These are phyloP conservation scores for Platyrinchus mystaceus DNA, from an alignment of 2,797 vertebrate species.

Conservation along the genomic window DNA sequence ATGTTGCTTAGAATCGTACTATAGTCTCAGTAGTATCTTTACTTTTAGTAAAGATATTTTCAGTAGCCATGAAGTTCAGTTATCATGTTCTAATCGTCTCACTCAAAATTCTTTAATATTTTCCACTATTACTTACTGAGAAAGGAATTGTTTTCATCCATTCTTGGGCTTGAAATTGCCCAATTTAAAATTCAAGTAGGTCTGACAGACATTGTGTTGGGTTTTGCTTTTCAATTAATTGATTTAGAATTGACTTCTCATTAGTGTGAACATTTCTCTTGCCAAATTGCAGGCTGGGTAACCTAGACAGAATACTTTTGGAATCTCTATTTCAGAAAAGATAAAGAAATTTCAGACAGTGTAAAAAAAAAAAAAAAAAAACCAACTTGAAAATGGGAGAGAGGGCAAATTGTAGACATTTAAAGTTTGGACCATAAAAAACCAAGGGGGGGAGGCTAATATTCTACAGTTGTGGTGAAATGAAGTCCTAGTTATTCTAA, in stretches of 20 bases:
- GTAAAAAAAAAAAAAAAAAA: background rate
- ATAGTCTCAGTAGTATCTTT: background rate
- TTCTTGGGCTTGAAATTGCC: background rate
- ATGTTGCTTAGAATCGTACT: background rate
- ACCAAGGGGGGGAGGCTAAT: background rate
- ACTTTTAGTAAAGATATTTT: background rate
- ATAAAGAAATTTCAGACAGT: background rate
- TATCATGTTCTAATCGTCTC: background rate
- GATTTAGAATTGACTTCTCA: background rate
- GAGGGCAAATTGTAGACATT: background rate
- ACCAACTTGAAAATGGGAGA: background rate
- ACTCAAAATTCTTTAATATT: background rate
- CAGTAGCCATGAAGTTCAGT: background rate
- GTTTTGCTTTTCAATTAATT: background rate
- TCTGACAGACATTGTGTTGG: background rate
- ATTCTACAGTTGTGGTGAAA: background rate
- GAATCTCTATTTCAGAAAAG: background rate
- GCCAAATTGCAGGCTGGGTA: background rate
- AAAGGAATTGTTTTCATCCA: background rate
- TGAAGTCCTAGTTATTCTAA: background rate
- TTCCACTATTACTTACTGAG: background rate
- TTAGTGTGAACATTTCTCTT: background rate
- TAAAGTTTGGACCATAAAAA: background rate
- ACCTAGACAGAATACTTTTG: background rate
- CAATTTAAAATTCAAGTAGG: background rate